Evolutionary conservation across 2,797 vertebrate species (phyloP), one percentile per base, ranked within the genome.

Genomic region (Lagodon rhomboides): DNA sequence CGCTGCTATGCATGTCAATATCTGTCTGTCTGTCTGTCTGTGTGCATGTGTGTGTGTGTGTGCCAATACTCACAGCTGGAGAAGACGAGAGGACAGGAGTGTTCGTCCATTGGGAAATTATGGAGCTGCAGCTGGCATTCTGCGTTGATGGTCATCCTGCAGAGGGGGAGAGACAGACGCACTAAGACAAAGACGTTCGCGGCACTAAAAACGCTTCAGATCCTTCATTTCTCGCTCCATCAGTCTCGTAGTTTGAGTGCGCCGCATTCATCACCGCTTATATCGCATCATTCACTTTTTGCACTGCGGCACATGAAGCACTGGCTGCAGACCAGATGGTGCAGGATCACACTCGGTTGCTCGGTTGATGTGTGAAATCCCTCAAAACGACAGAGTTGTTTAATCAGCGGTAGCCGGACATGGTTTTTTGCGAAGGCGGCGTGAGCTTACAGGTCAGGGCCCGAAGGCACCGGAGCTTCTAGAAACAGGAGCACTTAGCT

Each of bases 71-170:
- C 95, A 98, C 97, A 98, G 95, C 97, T 98, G 89, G 97, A 98
- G 95, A 98, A 98, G 88, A 96, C 96, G 64, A 98, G 96, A 1
- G 97, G 97, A 89, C 97, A 98, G 1, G 97, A 98, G 88, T 98
- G 97, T 69, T 97, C 97, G 54, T 98, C 97, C 97, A 98, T 98
- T 23, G 97, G 97, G 94, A 98, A 98, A 93, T 98, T 98, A 91
- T 98, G 97, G 68, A 98, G 96, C 76, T 97, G 97, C 85, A 98
- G 94, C 91, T 98, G 97, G 89, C 97, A 98, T 78, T 98, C 97
- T 0, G 97, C 97, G 0, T 98, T 98, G 93, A 98, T 98, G 93
- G 97, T 98, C 85, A 98, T 97, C 95, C 97, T 98, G 70, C 0
- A 87, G 59, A 68, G 80, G 86, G 34, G 86, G 34, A 56, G 5